A percentile compares a stretch with the other conserved stretches of the same genome.
These are phyloP conservation scores for Lampris incognitus DNA, from an alignment of 2,113 vertebrate genomes.

Conservation along the genomic window DNA sequence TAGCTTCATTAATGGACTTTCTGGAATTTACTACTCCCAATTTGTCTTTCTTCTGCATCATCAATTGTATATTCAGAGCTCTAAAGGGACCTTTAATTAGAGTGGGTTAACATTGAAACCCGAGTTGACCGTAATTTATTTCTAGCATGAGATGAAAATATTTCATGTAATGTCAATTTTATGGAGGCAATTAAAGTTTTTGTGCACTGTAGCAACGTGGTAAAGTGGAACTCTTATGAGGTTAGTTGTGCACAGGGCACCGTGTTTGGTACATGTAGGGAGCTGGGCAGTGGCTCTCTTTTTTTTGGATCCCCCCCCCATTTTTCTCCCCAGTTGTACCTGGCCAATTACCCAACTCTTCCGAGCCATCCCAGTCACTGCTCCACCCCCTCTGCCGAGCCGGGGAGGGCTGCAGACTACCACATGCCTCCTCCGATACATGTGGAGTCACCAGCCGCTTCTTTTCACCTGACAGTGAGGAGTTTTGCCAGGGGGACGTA, in stretches of 20 bases:
- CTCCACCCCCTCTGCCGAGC: too few species aligned
- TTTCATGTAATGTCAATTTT: slow-evolving; percentile 77
- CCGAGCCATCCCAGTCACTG: too few species aligned
- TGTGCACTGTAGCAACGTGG: slow-evolving; percentile 65
- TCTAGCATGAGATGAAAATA: slow-evolving; percentile 55
- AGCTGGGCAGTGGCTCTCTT: not conserved
- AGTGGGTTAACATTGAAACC: slow-evolving; percentile 54
- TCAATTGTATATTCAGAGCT: slow-evolving; percentile 75
- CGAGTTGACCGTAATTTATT: slow-evolving; percentile 67
- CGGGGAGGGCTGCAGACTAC: too few species aligned
- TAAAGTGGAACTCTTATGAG: slow-evolving; percentile 56
- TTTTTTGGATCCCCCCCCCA: not conserved
- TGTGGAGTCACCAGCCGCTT: too few species aligned
- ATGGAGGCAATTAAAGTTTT: slow-evolving; percentile 72
- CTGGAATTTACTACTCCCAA: slow-evolving; percentile 64
- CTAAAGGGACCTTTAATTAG: slow-evolving; percentile 71
- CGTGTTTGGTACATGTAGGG: slow-evolving; percentile 5
- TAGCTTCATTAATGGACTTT: slow-evolving; percentile 39
- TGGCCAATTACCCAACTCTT: too few species aligned
- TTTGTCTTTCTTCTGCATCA: slow-evolving; percentile 51
- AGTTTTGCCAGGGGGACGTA: too few species aligned
- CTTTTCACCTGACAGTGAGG: too few species aligned
- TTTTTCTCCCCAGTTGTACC: too few species aligned
- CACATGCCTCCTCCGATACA: too few species aligned
- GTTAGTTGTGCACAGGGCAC: slow-evolving; percentile 24